phyloP scores from a whole-genome alignment of 2,888 invertebrate species.

The Dusona sp. region DNA sequence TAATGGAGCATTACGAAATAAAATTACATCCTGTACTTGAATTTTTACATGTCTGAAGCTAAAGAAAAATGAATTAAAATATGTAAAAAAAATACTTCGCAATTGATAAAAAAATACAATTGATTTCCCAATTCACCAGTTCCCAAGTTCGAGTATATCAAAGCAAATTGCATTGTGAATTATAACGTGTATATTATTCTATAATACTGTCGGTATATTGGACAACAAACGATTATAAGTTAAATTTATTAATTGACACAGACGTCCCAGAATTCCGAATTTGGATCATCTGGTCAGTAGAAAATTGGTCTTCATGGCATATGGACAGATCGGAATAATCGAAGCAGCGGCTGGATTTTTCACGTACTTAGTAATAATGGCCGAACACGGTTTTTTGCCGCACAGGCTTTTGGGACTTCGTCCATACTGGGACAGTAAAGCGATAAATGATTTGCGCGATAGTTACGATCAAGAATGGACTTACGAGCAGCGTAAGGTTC shows the following conservation, averaged over 20 bases:
- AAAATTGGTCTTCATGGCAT: constrained; percentile 91
- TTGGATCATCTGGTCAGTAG: constrained; percentile 86
- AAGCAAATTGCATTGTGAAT: too few species aligned
- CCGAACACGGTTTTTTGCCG: constrained; percentile 92
- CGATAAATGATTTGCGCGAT: constrained; percentile 88
- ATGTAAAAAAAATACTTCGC: too few species aligned
- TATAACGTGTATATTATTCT: neutral
- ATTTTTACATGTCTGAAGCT: too few species aligned
- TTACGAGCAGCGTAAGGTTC: constrained; percentile 88
- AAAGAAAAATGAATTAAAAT: too few species aligned
- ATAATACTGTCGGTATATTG: neutral
- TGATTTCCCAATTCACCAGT: too few species aligned
- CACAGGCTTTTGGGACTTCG: constrained; percentile 89
- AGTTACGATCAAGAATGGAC: constrained; percentile 92
- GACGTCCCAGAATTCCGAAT: constrained; percentile 86
- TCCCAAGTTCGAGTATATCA: too few species aligned
- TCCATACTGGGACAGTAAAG: constrained; percentile 89
- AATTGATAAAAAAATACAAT: too few species aligned
- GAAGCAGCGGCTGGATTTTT: constrained; percentile 93
- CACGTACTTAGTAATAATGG: constrained; percentile 92
- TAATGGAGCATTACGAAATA: too few species aligned
- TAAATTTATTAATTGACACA: constrained; percentile 66
- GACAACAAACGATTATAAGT: neutral
- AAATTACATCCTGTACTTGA: too few species aligned
- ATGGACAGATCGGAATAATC: constrained; percentile 94